Evolutionary conservation across 2,888 invertebrate genomes (phyloP).

Genomic region (Drosophila mimica): DNA sequence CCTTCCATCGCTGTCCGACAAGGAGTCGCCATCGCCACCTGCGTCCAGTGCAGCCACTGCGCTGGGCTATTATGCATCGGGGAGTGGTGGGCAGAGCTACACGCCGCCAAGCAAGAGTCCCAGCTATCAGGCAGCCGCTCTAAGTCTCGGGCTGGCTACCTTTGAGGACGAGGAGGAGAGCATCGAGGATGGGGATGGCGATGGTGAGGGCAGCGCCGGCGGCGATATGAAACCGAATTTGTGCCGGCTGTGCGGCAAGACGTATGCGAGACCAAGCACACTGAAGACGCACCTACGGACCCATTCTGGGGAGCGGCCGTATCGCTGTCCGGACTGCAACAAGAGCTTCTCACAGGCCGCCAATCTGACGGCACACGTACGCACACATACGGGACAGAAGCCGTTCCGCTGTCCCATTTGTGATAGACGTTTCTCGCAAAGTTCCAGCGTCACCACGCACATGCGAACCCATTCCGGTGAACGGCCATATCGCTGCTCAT

Average conservation of each 20-base stretch:
- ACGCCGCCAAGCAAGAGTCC: slow-evolving; percentile 84
- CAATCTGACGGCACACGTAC: slow-evolving; percentile 98
- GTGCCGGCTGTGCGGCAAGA: slow-evolving; percentile 97
- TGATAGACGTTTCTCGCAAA: slow-evolving; percentile 98
- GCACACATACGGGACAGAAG: slow-evolving; percentile 96
- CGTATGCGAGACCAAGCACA: slow-evolving; percentile 97
- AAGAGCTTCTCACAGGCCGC: slow-evolving; percentile 99
- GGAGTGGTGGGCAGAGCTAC: slow-evolving; percentile 81
- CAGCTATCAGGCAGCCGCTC: slow-evolving; percentile 71
- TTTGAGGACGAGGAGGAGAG: slow-evolving; percentile 90
- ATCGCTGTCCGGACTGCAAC: slow-evolving; percentile 94
- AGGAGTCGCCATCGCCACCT: slow-evolving; percentile 80
- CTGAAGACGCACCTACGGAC: slow-evolving; percentile 98
- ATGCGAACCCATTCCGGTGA: slow-evolving; percentile 99
- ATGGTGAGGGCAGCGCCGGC: slow-evolving; percentile 84
- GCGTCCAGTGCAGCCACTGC: slow-evolving; percentile 62
- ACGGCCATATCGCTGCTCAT: slow-evolving; percentile 96
- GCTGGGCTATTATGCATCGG: slow-evolving; percentile 83
- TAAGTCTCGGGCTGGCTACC: slow-evolving; percentile 65
- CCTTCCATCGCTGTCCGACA: slow-evolving; percentile 81
- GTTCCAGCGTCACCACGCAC: slow-evolving; percentile 97
- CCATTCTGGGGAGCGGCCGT: slow-evolving; percentile 95
- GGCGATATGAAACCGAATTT: slow-evolving; percentile 92
- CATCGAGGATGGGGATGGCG: slow-evolving; percentile 86
- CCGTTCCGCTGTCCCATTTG: slow-evolving; percentile 99